A percentile compares a stretch with the other conserved stretches of the same genome.
Conservation (phyloP, 2,113 vertebrate species). For the Lutjanus erythropterus region DNA sequence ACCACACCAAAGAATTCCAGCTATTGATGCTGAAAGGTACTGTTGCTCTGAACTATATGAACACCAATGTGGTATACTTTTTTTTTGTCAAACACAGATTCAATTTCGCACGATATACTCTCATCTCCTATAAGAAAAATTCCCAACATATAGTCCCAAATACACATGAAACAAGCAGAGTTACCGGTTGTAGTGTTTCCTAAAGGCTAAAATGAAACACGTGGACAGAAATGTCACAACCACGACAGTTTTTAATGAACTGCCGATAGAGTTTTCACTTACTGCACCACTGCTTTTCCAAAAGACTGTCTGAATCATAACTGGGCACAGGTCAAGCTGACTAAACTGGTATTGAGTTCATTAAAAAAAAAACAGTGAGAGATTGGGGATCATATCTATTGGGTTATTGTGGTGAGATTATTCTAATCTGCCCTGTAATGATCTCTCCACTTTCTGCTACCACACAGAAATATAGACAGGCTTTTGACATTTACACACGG, state of each 20-base stretch:
- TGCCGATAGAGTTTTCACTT: conserved; percentile 13
- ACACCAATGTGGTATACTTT: conserved; percentile 81
- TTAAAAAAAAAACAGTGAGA: not conserved
- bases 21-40: conserved; percentile 67
- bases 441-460: conserved; percentile 37
- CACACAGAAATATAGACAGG: conserved; percentile 45
- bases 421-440: conserved; percentile 20
- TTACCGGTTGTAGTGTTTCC: conserved; percentile 59
- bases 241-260: conserved; percentile 39
- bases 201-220: conserved; percentile 49
- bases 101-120: conserved; percentile 65
- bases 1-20: conserved; percentile 67
- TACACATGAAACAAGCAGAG: conserved; percentile 59
- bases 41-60: conserved; percentile 72
- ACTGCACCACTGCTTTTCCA: conserved; percentile 27
- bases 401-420: conserved; percentile 5
- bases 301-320: conserved; percentile 14
- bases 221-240: conserved; percentile 51
- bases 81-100: conserved; percentile 60
- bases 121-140: conserved; percentile 61
- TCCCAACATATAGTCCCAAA: conserved; percentile 66
- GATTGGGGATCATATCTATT: not conserved
- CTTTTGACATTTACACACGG: conserved; percentile 41
- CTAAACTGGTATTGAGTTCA: conserved; percentile 14
- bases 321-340: conserved; percentile 31